Evolutionary conservation across 1,140 invertebrate genomes (phyloP), one percentile per base, ranked within the genome.

Genomic region (Tetragnatha versicolor): DNA sequence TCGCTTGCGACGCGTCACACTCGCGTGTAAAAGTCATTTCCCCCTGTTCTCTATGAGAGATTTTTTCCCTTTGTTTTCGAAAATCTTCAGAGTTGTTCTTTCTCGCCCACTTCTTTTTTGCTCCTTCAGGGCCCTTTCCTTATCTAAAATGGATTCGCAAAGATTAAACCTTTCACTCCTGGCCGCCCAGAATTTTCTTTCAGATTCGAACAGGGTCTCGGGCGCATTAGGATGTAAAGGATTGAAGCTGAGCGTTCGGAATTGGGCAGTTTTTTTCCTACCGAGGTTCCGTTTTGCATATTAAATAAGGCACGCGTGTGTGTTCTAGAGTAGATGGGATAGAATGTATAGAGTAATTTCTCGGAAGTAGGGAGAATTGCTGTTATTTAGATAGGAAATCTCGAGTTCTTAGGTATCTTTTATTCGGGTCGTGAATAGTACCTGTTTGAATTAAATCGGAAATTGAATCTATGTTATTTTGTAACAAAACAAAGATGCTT

Each of bases 21-120:
- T 58, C 29, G 31, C 55, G 35, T 58, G 55, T 58, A 58, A 58
- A 58, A 58, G 55, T 58, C 55, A 58, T 58, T 58, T 33, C 55
- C 7, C n/a, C 29, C 35, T 27, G 55, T 58, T 58, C 55, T 31
- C 35, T 58, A 33, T 17, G 14, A 31, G 17, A 33, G 25, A 25
- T 10, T 58, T 31, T 58, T 17, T 58, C 29, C 22, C 0, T 58
- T 7, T n/a, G 5, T n/a, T n/a, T 33, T n/a, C 22, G n/a, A n/a
- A n/a, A n/a, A n/a, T n/a, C n/a, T n/a, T n/a, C n/a, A n/a, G n/a
- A n/a, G n/a, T 2, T 58, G 5, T 31, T 29, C 33, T 6, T 5
- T 10, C 0, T 3, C 22, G 29, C 25, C 31, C 51, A 20, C 51
- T 55, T 27, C 51, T 5, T 2, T 29, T 55, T 55, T 25, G 7